Evolutionary conservation across 2,797 vertebrate genomes (phyloP).

Genomic region (Cryptoblepharus egeriae): DNA sequence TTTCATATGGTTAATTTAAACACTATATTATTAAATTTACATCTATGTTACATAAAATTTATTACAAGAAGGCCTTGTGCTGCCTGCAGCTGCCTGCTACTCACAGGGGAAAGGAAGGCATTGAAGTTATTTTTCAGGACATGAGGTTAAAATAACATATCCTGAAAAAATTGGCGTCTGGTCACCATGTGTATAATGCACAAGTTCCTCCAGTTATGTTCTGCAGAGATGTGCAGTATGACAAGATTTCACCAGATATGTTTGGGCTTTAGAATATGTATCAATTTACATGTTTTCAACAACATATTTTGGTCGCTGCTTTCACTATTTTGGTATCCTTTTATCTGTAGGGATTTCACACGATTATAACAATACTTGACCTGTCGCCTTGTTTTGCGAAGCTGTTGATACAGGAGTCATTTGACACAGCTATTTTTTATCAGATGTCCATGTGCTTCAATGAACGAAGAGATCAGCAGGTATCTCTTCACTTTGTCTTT

Average conservation of each 20-base stretch:
- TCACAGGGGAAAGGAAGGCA: no score
- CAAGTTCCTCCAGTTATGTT: no score
- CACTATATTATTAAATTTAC: no score
- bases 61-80: no score
- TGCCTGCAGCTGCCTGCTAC: no score
- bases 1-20: no score
- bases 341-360: slow-evolving; percentile 82
- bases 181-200: no score
- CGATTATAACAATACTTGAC: slow-evolving; percentile 85
- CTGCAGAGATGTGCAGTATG: neutral
- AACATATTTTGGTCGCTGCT: neutral
- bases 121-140: no score
- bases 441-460: slow-evolving; percentile 81
- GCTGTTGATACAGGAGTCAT: slow-evolving; percentile 85
- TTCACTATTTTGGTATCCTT: slow-evolving; percentile 21
- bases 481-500: slow-evolving; percentile 70
- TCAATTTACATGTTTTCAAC: slow-evolving; percentile 21
- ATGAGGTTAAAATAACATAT: no score
- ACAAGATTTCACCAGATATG: neutral
- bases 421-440: slow-evolving; percentile 89
- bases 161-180: no score
- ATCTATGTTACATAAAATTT: no score
- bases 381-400: slow-evolving; percentile 84
- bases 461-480: slow-evolving; percentile 79
- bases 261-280: neutral